phyloP scores from a whole-genome alignment of 2,888 invertebrate species.

The Coleophora flavipennella region DNA sequence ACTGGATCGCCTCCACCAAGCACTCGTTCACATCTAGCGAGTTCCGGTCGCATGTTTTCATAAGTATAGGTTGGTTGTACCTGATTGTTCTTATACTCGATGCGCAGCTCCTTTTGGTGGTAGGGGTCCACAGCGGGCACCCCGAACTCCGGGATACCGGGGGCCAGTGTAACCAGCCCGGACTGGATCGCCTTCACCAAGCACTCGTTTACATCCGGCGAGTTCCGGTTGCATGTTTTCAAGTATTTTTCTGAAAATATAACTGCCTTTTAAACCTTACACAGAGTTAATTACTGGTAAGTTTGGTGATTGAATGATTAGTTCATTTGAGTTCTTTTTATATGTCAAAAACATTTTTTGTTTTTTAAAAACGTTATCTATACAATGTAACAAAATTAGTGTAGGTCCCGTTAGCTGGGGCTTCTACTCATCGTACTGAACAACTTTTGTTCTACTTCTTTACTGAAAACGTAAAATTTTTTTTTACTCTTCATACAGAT shows the following conservation, averaged over 20 bases:
- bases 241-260: constrained; percentile 60
- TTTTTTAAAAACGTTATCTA: too few species aligned
- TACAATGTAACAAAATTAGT: too few species aligned
- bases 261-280: too few species aligned
- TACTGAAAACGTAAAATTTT: too few species aligned
- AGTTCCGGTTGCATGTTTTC: constrained; percentile 68
- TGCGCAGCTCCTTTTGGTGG: constrained; percentile 45
- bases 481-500: too few species aligned
- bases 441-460: too few species aligned
- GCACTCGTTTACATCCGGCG: constrained; percentile 74
- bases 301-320: background rate
- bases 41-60: constrained; percentile 63
- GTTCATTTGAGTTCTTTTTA: too few species aligned
- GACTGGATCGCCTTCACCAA: constrained; percentile 67
- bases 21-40: constrained; percentile 74
- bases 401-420: too few species aligned
- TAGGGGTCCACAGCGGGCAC: constrained; percentile 69
- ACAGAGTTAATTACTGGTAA: constrained; percentile 1
- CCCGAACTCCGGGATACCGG: constrained; percentile 65
- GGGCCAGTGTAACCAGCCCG: constrained; percentile 42
- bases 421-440: too few species aligned
- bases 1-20: constrained; percentile 66
- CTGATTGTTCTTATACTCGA: constrained; percentile 62
- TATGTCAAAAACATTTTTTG: too few species aligned
- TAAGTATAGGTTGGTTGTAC: constrained; percentile 20